These are phyloP conservation scores for Caerostris darwini DNA, from an alignment of 1,140 invertebrate species.

Conservation along the genomic window DNA sequence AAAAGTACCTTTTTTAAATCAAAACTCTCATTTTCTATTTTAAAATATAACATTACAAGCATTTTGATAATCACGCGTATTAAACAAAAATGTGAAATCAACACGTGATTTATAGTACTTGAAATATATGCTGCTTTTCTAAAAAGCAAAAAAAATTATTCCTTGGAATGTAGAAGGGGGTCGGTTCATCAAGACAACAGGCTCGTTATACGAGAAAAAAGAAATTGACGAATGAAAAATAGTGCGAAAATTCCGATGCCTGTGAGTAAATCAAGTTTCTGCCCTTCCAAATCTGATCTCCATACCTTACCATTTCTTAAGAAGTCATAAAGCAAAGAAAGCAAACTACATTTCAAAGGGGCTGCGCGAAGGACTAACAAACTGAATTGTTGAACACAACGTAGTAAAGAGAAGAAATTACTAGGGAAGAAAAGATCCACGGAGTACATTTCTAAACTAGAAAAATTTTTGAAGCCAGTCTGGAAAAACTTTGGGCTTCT, in stretches of 20 bases:
- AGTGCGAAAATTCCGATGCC: conserved; percentile 46
- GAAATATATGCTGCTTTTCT: too few relatives aligned
- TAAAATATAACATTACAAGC: too few relatives aligned
- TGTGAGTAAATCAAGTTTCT: conserved; percentile 66
- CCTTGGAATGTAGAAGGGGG: background rate
- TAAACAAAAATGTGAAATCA: too few relatives aligned
- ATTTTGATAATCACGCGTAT: too few relatives aligned
- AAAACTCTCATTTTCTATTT: too few relatives aligned
- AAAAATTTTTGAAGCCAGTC: background rate
- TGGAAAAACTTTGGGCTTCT: background rate
- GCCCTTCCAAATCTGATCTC: conserved; percentile 67
- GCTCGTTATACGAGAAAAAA: conserved; percentile 54
- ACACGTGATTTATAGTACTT: too few relatives aligned
- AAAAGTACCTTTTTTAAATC: too few relatives aligned
- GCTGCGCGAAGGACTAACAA: conserved; percentile 51
- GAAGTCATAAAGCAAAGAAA: conserved; percentile 59
- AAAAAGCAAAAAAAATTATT: background rate
- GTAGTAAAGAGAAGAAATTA: background rate
- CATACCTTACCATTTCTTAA: conserved; percentile 69
- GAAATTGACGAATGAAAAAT: conserved; percentile 38
- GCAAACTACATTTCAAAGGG: conserved; percentile 59
- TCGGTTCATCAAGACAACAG: conserved; percentile 43
- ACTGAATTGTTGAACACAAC: conserved; percentile 65
- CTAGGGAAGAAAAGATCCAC: background rate
- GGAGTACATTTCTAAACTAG: background rate